phyloP scores from a whole-genome alignment of 2,113 vertebrate genomes.

The Rhegmatorhina hoffmannsi region DNA sequence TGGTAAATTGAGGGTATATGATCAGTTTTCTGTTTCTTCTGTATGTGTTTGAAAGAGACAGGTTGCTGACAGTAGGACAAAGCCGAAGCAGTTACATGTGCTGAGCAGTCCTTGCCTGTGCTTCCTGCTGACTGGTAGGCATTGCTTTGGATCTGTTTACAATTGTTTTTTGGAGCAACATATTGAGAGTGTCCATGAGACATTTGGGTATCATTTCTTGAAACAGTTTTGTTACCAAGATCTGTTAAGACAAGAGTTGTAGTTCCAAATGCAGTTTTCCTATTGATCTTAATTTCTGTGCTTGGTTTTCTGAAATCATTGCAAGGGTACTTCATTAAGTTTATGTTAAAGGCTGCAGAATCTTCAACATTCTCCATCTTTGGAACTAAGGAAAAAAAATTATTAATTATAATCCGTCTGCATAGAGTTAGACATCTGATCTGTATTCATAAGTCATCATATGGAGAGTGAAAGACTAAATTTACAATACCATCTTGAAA shows the following conservation, averaged over 20 bases:
- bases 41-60: constrained; percentile 76
- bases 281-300: constrained; percentile 87
- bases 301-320: constrained; percentile 82
- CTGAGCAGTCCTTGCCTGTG: background rate
- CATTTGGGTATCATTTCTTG: background rate
- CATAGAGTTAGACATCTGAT: background rate
- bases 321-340: constrained; percentile 87
- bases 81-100: background rate
- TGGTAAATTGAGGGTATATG: constrained; percentile 64
- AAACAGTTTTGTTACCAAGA: constrained; percentile 69
- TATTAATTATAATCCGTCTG: background rate
- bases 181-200: background rate
- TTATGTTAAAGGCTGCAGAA: constrained; percentile 46
- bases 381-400: constrained; percentile 65
- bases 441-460: background rate
- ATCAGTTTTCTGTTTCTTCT: constrained; percentile 89
- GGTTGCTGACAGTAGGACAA: constrained; percentile 25
- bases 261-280: constrained; percentile 86
- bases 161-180: constrained; percentile 31
- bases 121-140: background rate
- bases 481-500: background rate
- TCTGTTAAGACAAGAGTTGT: constrained; percentile 88
- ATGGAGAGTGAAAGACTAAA: background rate
- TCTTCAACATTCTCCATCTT: constrained; percentile 47
- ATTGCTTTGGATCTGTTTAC: constrained; percentile 12